Evolutionary conservation across 1,140 invertebrate species (phyloP), one percentile per base, ranked within the genome.

Genomic region (Cyclargus thomasi): DNA sequence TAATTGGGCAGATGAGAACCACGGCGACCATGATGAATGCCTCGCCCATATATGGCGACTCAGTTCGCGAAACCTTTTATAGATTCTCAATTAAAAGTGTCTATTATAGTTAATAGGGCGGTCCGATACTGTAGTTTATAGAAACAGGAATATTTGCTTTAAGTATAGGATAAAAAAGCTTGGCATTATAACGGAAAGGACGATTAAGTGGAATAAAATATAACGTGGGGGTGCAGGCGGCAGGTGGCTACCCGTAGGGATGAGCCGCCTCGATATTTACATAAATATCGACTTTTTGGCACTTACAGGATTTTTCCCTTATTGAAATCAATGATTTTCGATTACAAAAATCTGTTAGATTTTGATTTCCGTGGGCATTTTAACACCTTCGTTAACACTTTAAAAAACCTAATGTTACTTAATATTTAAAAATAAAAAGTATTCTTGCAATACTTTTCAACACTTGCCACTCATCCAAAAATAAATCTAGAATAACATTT

Each of bases 131-230:
- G 79, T 81, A 76, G 72, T 82, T 86, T 84, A 83, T 80, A 83
- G 82, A 83, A 86, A 88, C 84, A 82, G 77, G 82, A 88, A 87
- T 90, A 88, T 90, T 88, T 90, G 85, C 87, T 86, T 87, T 88
- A 84, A 85, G 81, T 85, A 73, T 74, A 80, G 79, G 76, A 83
- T 85, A 88, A 88, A 88, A 84, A 79, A 90, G 81, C 83, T 79
- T 66, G 82, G 78, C 82, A 87, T 86, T 83, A 88, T 90, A 90
- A 90, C 87, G 87, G 87, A 90, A 90, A 87, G 82, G 80, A 87
- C 86, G 85, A 90, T 90, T 90, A 90, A 88, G 85, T 88, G 77
- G 85, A 87, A 88, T 90, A 90, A 90, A 88, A 90, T 90, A 88
- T 90, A 88, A 85, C 79, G 84, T 88, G 79, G 85, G 87, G 87